These are phyloP conservation scores for Suillia variegata DNA, from an alignment of 2,888 invertebrate genomes.

Conservation along the genomic window DNA sequence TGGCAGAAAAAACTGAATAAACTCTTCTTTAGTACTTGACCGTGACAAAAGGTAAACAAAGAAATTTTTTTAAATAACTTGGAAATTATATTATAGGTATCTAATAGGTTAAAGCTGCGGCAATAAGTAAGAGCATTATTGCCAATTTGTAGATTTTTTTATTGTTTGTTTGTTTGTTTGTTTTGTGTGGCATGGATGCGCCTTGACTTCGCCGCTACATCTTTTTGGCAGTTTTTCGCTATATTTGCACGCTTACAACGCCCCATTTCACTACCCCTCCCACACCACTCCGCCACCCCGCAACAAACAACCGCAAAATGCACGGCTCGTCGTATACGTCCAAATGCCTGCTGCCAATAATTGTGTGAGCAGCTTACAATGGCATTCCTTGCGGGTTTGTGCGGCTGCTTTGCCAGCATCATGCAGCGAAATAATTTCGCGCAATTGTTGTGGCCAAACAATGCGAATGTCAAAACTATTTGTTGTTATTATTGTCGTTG, in stretches of 20 bases:
- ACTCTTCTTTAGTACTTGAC: too few relatives aligned
- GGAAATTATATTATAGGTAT: too few relatives aligned
- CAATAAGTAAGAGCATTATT: too few relatives aligned
- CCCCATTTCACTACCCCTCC: background rate
- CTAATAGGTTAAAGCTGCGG: too few relatives aligned
- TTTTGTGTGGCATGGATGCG: too few relatives aligned
- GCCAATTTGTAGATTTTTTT: too few relatives aligned
- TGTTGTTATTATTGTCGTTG: slow-evolving; percentile 2
- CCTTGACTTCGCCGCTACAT: too few relatives aligned
- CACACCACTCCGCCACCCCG: background rate
- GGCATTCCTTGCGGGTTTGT: slow-evolving; percentile 13
- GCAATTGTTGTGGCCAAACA: background rate
- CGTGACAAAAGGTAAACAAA: too few relatives aligned
- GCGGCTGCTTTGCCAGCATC: background rate
- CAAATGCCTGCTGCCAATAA: slow-evolving; percentile 14
- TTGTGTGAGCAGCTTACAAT: slow-evolving; percentile 23
- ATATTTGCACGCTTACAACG: background rate
- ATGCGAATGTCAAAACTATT: slow-evolving; percentile 23
- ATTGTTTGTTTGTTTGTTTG: too few relatives aligned
- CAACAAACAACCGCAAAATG: background rate
- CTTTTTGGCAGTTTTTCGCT: slow-evolving; percentile 1
- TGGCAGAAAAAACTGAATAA: too few relatives aligned
- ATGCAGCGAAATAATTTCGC: slow-evolving; percentile 9
- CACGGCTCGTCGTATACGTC: background rate
- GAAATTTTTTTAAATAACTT: too few relatives aligned